Evolutionary conservation across 2,888 invertebrate species (phyloP), one percentile per base, ranked within the genome.

Genomic region (Argyresthia goedartella): DNA sequence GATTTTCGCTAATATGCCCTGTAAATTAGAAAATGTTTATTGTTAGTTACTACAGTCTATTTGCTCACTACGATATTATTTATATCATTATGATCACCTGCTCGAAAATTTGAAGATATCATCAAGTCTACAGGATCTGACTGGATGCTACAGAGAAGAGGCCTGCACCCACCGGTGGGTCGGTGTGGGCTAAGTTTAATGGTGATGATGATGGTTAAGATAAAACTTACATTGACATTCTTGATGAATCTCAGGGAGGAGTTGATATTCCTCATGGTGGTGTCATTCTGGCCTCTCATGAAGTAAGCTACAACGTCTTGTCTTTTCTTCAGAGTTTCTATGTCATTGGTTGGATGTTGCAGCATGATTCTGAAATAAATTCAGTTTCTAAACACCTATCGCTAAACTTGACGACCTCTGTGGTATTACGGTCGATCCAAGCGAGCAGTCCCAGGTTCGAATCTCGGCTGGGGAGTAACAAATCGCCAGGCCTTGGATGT

Each of bases 271-370:
- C 88, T 88, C 46, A 91, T 85, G 55, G 91, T 77, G 49, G 90
- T 88, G 50, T 88, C 87, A 67, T 92, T 91, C 47, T 87, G 81
- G 0, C 91, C 86, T 51, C 89, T 77, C 62, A 88, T 73, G 65
- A 93, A 92, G 75, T 90, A 95, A 10, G 88, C 85, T 9, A 96
- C 88, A 25, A 92, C 92, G 57, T 92, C 89, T 54, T 92, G 90
- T 9, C 96, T 88, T 45, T 89, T 87, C 35, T 87, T 76, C 13
- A 96, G 74, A 8, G 88, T 74, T 0, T 73, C 66, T 1, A 89
- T 62, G 66, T 95, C 88, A 49, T 88, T 90, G 0, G 90, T 90
- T 0, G 96, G 96, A 60, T 91, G 91, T 56, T 91, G 87, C 56
- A 95, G 87, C 62, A 93, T 87, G 35, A 90, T 84, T 67, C 94